These are phyloP conservation scores for Tetramorium simillimum DNA, from an alignment of 1,140 invertebrate species.

Conservation along the genomic window DNA sequence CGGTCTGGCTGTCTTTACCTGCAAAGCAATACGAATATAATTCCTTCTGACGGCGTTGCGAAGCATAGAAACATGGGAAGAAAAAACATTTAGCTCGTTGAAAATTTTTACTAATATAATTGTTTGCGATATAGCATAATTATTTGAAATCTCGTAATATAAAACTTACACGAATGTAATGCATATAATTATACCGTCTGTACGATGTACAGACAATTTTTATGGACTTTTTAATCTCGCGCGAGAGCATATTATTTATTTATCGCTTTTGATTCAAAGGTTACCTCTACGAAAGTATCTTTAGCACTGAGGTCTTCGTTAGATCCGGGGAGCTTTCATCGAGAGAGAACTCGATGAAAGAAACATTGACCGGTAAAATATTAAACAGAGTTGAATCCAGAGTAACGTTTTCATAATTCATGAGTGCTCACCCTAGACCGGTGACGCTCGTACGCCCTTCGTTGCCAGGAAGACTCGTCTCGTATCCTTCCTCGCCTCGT, in stretches of 20 bases:
- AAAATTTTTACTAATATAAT: too few relatives aligned
- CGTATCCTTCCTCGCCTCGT: conserved; percentile 27
- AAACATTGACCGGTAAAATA: conserved; percentile 3
- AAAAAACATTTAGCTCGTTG: background rate
- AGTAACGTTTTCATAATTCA: background rate
- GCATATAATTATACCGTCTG: background rate
- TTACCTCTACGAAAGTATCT: background rate
- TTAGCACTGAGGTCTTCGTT: background rate
- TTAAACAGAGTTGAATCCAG: background rate
- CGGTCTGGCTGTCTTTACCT: conserved; percentile 79
- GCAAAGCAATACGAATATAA: conserved; percentile 26
- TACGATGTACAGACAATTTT: background rate
- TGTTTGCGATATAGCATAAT: background rate
- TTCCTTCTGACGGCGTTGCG: background rate
- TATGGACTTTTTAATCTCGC: background rate
- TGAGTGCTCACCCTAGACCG: conserved; percentile 71
- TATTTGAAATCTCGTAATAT: background rate
- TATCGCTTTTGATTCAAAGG: background rate
- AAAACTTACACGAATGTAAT: background rate
- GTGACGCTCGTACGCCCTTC: conserved; percentile 74
- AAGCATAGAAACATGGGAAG: background rate
- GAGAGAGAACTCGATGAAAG: background rate
- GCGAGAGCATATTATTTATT: too few relatives aligned
- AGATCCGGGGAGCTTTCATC: background rate
- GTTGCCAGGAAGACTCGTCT: conserved; percentile 57